Conservation (phyloP, 2,797 vertebrate species). For the Synaphobranchus kaupii region DNA sequence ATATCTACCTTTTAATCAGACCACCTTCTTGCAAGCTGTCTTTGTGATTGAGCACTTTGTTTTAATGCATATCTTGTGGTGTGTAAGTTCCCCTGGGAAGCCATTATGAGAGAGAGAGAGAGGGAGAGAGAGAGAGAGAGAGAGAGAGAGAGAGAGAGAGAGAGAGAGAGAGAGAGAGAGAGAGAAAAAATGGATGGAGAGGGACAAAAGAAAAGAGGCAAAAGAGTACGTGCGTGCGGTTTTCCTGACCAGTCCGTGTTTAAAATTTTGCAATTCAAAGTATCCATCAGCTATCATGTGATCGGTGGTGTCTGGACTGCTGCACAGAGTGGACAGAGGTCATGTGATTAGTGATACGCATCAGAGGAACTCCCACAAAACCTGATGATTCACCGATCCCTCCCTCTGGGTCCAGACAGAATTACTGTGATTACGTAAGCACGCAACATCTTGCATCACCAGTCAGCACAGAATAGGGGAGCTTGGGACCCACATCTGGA, state of each 20-base stretch:
- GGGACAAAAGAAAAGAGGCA: too few species aligned
- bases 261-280: not conserved
- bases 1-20: not conserved
- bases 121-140: not conserved
- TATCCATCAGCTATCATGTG: not conserved
- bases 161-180: not conserved
- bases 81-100: too few species aligned
- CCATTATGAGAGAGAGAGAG: not conserved
- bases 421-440: not conserved
- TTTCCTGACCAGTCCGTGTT: not conserved
- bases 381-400: not conserved
- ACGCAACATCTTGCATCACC: not conserved
- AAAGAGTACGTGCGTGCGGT: not conserved
- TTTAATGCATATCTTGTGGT: not conserved
- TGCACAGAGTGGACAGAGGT: not conserved
- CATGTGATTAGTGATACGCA: not conserved
- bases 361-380: slow-evolving; percentile 4
- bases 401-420: not conserved
- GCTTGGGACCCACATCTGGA: not conserved
- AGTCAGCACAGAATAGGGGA: not conserved
- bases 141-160: not conserved
- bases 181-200: not conserved
- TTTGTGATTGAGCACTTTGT: not conserved
- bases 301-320: not conserved
- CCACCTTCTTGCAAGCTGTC: not conserved